Evolutionary conservation across 2,888 invertebrate species (phyloP).

Genomic region (Kryphioiulus occultus): DNA sequence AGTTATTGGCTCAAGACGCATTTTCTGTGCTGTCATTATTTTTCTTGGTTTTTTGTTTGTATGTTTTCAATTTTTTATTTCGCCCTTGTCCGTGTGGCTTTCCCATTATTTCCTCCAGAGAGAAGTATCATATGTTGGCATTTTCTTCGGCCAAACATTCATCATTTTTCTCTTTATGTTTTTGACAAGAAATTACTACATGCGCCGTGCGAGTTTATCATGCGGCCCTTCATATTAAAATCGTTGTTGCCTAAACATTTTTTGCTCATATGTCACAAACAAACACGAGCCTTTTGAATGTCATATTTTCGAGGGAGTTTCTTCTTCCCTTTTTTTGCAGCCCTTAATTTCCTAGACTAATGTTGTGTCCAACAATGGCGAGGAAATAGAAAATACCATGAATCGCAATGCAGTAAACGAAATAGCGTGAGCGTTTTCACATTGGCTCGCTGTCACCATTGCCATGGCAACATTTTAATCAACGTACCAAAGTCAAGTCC

Average conservation of each 20-base stretch:
- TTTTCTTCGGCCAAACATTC: background rate
- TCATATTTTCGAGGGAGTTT: background rate
- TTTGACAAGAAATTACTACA: slow-evolving; percentile 20
- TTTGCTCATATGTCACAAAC: background rate
- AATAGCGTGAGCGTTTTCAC: background rate
- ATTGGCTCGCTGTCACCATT: background rate
- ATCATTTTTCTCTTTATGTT: slow-evolving; percentile 19
- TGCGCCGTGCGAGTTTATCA: background rate
- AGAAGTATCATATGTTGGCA: background rate
- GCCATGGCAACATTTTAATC: slow-evolving; percentile 5
- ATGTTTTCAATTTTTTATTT: background rate
- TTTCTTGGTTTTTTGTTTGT: background rate
- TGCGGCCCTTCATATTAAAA: background rate
- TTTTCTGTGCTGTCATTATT: background rate
- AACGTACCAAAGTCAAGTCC: background rate
- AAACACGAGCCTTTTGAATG: background rate
- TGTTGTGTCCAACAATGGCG: background rate
- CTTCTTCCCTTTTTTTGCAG: background rate
- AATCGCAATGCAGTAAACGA: background rate
- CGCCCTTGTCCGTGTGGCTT: background rate
- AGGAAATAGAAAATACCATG: background rate
- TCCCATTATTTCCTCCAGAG: background rate
- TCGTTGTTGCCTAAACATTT: background rate
- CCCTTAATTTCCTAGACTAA: background rate
- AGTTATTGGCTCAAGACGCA: background rate